Evolutionary conservation across 2,888 invertebrate species (phyloP), one percentile per base, ranked within the genome.

Genomic region (Cephus nigrinus): DNA sequence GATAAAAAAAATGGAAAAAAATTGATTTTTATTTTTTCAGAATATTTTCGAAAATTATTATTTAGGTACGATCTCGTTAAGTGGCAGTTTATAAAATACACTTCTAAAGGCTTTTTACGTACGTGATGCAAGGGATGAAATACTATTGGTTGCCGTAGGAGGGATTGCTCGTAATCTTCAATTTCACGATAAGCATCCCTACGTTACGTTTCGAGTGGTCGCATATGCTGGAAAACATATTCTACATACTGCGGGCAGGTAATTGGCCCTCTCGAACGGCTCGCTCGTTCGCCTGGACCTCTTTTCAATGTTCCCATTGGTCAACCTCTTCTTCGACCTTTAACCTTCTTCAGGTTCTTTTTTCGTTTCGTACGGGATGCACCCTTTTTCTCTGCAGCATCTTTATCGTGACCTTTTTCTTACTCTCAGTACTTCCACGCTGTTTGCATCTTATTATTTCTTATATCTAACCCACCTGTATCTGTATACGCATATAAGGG

Each of bases 191-290:
- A 55, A 55, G 1, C 23, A 23, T 2, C 55, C 55, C 55, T 23
- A 55, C 55, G 55, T 23, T 55, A 55, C 55, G 71, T 31, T 31
- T 33, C 71, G 5, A 71, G 71, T 33, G 30, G 79, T 71, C 80
- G 74, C 79, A 78, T 82, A 83, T 79, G 82, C 69, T 77, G 83
- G 81, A 81, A 80, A 81, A 78, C 80, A 80, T 81, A 80, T 81
- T 81, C 76, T 80, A 78, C 78, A 78, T 78, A 79, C 75, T 74
- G 79, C 76, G 69, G 76, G 73, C 83, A 81, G 87, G 88, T 91
- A 91, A 91, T 91, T 91, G 91, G 91, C 88, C 88, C 90, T 90
- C 91, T 91, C 89, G 91, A 91, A 91, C 90, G 89, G 69, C 80
- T 79, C 69, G 69, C 75, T 77, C 78, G n/a, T 36, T 33, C 75